These are phyloP conservation scores for Myotis pilosus DNA, from an alignment of 2,797 vertebrate genomes.

Conservation along the genomic window DNA sequence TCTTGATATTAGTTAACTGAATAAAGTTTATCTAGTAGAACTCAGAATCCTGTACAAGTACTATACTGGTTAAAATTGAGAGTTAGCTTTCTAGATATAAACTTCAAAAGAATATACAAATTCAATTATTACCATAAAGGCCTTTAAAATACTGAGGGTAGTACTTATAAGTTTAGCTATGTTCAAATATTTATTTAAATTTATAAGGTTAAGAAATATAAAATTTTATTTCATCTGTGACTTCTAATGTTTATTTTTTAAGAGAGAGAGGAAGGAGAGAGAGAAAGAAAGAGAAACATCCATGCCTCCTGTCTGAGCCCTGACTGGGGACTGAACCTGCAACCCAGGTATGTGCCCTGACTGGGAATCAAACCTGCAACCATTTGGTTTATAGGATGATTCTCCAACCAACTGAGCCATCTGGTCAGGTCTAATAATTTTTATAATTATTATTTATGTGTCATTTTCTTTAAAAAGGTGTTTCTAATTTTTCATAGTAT, in stretches of 20 bases:
- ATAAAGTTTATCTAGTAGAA: not conserved
- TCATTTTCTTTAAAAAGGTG: not conserved
- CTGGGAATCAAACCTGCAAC: not conserved
- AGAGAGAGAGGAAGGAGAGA: not conserved
- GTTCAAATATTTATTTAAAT: constrained; percentile 13
- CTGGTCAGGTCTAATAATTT: not conserved
- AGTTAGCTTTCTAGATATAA: not conserved
- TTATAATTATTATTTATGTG: constrained; percentile 7
- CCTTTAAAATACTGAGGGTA: not conserved
- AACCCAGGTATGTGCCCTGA: not conserved
- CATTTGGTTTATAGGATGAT: not conserved
- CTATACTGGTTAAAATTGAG: not conserved
- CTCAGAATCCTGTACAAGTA: not conserved
- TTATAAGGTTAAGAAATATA: not conserved
- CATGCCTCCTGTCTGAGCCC: not conserved
- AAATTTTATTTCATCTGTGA: not conserved
- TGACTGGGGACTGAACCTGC: not conserved
- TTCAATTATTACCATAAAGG: not conserved
- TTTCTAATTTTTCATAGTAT: not conserved
- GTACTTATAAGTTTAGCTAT: not conserved
- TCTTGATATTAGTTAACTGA: constrained; percentile 14
- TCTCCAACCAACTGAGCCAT: not conserved
- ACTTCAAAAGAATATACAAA: not conserved
- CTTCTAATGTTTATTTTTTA: not conserved
- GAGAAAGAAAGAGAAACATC: not conserved